phyloP scores from a whole-genome alignment of 2,113 vertebrate species.

The Alethe castanea region DNA sequence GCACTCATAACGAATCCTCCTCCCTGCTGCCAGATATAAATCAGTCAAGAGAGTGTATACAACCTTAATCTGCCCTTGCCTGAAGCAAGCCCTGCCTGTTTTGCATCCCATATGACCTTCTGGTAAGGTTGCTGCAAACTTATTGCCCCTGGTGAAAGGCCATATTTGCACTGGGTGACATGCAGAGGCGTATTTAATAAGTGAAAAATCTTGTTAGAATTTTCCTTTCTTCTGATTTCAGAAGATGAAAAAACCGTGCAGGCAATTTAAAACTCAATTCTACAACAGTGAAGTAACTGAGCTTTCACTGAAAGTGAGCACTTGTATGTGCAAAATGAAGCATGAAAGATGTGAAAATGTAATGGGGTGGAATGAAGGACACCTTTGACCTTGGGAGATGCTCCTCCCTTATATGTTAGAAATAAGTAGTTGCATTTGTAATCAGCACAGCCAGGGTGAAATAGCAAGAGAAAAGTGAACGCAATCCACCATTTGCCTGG shows the following conservation, averaged over 20 bases:
- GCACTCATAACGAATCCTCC: background rate
- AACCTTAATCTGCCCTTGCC: background rate
- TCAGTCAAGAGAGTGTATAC: background rate
- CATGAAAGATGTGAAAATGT: background rate
- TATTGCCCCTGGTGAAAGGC: background rate
- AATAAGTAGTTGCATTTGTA: background rate
- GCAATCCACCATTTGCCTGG: background rate
- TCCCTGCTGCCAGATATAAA: background rate
- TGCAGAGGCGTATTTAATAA: background rate
- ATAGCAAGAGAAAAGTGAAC: background rate
- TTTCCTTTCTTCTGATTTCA: background rate
- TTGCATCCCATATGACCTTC: background rate
- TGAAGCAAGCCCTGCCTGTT: background rate
- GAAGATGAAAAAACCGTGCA: background rate
- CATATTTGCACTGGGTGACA: background rate
- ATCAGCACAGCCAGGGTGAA: background rate
- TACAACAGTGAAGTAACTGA: background rate
- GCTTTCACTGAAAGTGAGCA: background rate
- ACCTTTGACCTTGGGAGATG: fast-evolving
- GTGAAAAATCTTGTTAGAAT: background rate
- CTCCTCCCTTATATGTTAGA: fast-evolving
- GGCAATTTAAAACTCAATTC: background rate
- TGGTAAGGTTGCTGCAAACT: fast-evolving
- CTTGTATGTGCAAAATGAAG: background rate
- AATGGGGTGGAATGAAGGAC: background rate